phyloP scores from a whole-genome alignment of 2,113 vertebrate species.

The Charadrius vociferus region DNA sequence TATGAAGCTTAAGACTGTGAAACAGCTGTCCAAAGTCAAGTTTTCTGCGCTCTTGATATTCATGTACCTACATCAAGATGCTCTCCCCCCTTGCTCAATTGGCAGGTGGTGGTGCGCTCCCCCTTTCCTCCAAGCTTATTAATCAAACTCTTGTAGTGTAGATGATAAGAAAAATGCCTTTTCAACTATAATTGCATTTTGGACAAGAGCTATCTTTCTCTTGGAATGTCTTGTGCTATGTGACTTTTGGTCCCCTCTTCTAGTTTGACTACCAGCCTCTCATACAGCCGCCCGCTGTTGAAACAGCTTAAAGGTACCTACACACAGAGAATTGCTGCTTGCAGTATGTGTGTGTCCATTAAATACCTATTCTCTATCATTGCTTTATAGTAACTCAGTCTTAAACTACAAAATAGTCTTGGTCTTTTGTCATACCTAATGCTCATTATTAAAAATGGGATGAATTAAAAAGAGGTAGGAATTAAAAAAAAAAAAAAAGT shows the following conservation, averaged over 20 bases:
- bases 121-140: neutral
- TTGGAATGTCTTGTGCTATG: neutral
- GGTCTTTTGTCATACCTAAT: neutral
- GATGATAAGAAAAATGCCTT: neutral
- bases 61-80: neutral
- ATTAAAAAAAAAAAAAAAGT: neutral
- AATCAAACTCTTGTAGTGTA: neutral
- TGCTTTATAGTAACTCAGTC: neutral
- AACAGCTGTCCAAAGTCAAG: neutral
- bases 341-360: neutral
- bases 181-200: neutral
- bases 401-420: neutral
- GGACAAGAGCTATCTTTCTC: neutral
- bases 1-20: neutral
- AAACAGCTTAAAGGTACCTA: neutral
- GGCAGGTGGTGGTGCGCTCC: neutral
- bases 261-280: neutral
- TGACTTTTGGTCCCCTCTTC: neutral
- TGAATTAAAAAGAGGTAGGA: neutral
- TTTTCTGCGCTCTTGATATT: neutral
- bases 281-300: neutral
- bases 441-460: neutral
- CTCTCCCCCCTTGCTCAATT: neutral
- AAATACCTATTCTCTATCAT: neutral
- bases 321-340: neutral